Percentiles rank a stretch among this genome's conserved stretches.
Evolutionary conservation across 2,888 invertebrate genomes (phyloP).

Genomic region (Boloria euphrosyne): DNA sequence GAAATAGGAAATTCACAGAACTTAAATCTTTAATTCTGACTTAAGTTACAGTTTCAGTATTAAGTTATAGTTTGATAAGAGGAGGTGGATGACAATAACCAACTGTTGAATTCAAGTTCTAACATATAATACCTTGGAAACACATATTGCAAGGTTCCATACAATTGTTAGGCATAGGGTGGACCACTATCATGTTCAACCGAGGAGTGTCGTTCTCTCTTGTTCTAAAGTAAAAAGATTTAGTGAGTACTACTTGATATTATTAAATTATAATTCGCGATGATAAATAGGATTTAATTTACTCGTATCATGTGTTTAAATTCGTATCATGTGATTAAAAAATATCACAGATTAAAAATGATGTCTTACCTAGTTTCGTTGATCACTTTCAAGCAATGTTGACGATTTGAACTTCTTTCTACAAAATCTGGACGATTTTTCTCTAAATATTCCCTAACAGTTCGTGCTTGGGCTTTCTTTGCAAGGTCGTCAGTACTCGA

Average conservation of each 20-base stretch:
- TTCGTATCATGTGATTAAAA: too few relatives aligned
- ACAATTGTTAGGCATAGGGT: constrained; percentile 53
- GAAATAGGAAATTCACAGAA: too few relatives aligned
- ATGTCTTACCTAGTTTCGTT: constrained; percentile 64
- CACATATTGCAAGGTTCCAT: constrained; percentile 54
- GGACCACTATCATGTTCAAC: constrained; percentile 71
- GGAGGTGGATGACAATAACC: too few relatives aligned
- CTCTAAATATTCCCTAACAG: constrained; percentile 86
- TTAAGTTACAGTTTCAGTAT: too few relatives aligned
- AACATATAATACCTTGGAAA: constrained; percentile 67
- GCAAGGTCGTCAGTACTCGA: constrained; percentile 63
- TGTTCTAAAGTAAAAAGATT: constrained; percentile 69
- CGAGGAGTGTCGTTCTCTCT: constrained; percentile 51
- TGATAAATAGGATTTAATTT: background rate
- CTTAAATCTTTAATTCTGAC: too few relatives aligned
- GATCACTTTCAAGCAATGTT: constrained; percentile 64
- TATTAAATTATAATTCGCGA: background rate
- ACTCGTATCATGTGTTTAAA: background rate
- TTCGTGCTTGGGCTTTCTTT: constrained; percentile 57
- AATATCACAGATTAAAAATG: background rate
- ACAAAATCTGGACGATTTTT: constrained; percentile 88
- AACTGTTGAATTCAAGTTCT: background rate
- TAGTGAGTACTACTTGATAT: constrained; percentile 55
- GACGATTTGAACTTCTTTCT: constrained; percentile 60
- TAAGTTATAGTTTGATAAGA: too few relatives aligned